Percentiles rank a stretch among this genome's conserved stretches.
Conservation (phyloP, 2,888 invertebrate genomes). For the Aphidoletes aphidimyza region DNA sequence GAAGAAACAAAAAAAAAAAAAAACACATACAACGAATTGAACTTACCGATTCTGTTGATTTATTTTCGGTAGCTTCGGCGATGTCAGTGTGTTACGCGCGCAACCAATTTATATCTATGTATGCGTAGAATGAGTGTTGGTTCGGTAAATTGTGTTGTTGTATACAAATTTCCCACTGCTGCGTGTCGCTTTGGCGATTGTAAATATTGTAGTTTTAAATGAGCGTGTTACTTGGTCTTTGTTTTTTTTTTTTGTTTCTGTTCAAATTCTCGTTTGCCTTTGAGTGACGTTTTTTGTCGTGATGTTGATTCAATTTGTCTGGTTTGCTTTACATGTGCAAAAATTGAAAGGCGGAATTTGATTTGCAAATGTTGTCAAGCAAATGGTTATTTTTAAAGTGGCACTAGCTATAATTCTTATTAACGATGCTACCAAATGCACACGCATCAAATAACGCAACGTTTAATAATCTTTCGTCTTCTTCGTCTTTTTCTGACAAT, state of each 20-base stretch:
- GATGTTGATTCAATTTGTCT: slow-evolving; percentile 35
- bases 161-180: no score
- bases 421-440: not conserved
- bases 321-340: not conserved
- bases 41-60: slow-evolving; percentile 41
- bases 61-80: slow-evolving; percentile 32
- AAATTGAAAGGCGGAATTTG: not conserved
- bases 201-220: not conserved
- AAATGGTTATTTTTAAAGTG: slow-evolving; percentile 48
- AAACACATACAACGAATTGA: not conserved
- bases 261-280: not conserved
- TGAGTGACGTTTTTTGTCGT: not conserved
- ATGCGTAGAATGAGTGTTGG: not conserved
- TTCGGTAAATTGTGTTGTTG: no score
- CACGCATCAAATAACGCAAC: slow-evolving; percentile 6
- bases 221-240: not conserved
- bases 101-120: no score
- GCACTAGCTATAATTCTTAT: not conserved
- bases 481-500: no score
- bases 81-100: not conserved
- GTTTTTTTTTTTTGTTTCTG: not conserved
- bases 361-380: not conserved
- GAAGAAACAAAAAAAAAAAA: slow-evolving; percentile 38
- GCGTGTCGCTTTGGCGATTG: slow-evolving; percentile 8
- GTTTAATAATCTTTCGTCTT: no score